These are phyloP conservation scores for Acleris sparsana DNA, from an alignment of 2,888 invertebrate species.

Conservation along the genomic window DNA sequence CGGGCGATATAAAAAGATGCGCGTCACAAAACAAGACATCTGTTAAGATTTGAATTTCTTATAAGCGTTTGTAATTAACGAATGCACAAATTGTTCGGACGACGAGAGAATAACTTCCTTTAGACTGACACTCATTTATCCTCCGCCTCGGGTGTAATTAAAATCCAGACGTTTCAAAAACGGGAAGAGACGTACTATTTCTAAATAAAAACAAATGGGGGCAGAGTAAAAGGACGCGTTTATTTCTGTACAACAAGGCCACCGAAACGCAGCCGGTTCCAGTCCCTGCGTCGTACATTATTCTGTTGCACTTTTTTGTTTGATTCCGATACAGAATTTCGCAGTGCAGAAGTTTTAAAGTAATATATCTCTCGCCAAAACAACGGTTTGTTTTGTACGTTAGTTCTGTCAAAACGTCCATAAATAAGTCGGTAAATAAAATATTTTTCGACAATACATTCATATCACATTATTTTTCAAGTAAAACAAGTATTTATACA, in stretches of 20 bases:
- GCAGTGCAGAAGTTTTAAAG: constrained; percentile 31
- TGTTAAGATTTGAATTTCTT: constrained; percentile 39
- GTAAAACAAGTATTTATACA: too few species aligned
- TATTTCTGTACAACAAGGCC: constrained; percentile 45
- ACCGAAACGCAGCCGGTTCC: constrained; percentile 22
- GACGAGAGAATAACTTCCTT: constrained; percentile 38
- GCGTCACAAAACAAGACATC: constrained; percentile 63
- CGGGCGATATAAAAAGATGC: constrained; percentile 75
- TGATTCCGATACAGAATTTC: constrained; percentile 27
- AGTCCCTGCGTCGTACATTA: constrained; percentile 33
- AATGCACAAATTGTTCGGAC: constrained; percentile 34
- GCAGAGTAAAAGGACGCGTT: constrained; percentile 39
- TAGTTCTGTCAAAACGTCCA: constrained; percentile 24
- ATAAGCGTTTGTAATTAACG: constrained; percentile 25
- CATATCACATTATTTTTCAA: constrained; percentile 2
- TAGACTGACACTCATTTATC: constrained; percentile 43
- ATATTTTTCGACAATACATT: constrained; percentile 4
- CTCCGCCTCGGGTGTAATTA: constrained; percentile 29
- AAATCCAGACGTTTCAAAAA: constrained; percentile 22
- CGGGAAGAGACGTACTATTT: constrained; percentile 31
- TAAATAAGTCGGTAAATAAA: constrained; percentile 23
- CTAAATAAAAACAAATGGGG: constrained; percentile 43
- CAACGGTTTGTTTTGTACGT: constrained; percentile 28
- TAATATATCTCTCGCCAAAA: constrained; percentile 26
- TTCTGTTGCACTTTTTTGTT: constrained; percentile 35